Percentiles rank a stretch among this genome's conserved stretches.
phyloP scores from a whole-genome alignment of 2,797 vertebrate genomes.

The Epinephelus coioides region DNA sequence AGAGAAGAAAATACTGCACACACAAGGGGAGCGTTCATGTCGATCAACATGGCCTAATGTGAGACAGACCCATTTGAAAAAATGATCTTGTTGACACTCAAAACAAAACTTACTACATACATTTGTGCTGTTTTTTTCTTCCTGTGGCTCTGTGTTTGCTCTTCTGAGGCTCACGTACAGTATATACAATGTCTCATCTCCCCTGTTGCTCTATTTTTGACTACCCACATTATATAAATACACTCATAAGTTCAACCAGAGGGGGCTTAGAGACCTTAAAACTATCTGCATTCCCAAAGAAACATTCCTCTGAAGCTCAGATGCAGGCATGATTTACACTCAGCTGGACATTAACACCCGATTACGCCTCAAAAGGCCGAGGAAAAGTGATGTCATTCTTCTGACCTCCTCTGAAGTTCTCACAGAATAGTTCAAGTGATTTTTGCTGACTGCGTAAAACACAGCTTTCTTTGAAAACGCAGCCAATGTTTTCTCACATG shows the following conservation, averaged over 20 bases:
- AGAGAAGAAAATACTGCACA: not conserved
- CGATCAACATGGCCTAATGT: not conserved
- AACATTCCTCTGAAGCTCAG: not conserved
- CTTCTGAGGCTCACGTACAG: not conserved
- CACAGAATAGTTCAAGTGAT: slow-evolving; percentile 34
- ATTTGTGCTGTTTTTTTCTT: not conserved
- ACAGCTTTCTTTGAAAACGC: slow-evolving; percentile 61
- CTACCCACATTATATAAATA: not conserved
- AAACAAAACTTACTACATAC: not conserved
- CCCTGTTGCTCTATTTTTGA: slow-evolving; percentile 5
- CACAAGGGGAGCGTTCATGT: not conserved
- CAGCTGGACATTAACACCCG: slow-evolving; percentile 24
- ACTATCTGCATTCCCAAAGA: not conserved
- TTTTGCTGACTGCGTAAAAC: slow-evolving; percentile 61
- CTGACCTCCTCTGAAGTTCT: slow-evolving; percentile 42
- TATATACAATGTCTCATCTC: not conserved
- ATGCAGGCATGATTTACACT: slow-evolving; percentile 11
- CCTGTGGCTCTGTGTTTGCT: not conserved
- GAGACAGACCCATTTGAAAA: not conserved
- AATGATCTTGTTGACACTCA: not conserved
- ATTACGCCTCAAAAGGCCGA: slow-evolving; percentile 25
- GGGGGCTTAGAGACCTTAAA: not conserved
- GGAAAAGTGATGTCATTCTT: slow-evolving; percentile 39
- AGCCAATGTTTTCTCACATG: slow-evolving; percentile 73
- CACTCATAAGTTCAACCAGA: not conserved